phyloP scores from a whole-genome alignment of 2,888 invertebrate species.

The Sarcophaga variegata region DNA sequence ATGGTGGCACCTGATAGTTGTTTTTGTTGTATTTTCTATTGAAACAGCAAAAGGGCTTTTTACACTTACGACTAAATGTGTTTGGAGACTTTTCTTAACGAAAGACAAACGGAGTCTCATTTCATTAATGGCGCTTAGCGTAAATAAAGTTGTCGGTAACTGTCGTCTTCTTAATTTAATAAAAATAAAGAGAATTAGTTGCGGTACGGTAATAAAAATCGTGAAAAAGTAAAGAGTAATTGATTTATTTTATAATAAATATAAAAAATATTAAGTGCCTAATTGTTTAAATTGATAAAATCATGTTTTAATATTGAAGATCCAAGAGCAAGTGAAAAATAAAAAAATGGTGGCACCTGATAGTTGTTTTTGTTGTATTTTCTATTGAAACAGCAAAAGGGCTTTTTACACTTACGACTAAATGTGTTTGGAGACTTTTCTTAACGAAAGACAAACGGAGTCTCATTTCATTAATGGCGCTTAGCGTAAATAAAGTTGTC shows the following conservation, averaged over 20 bases:
- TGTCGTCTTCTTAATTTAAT: conserved; percentile 7
- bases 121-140: not conserved
- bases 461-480: too few relatives aligned
- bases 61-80: too few relatives aligned
- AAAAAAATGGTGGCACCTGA: not conserved
- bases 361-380: conserved; percentile 1
- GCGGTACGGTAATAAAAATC: conserved; percentile 2
- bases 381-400: too few relatives aligned
- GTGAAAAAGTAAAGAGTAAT: not conserved
- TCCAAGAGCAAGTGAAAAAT: not conserved
- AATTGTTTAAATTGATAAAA: not conserved
- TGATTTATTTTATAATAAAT: not conserved
- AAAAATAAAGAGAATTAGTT: conserved; percentile 1
- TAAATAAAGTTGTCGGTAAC: not conserved
- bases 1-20: not conserved
- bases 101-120: too few relatives aligned
- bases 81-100: too few relatives aligned
- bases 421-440: too few relatives aligned
- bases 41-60: too few relatives aligned
- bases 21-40: not conserved
- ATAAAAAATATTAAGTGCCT: not conserved
- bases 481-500: not conserved
- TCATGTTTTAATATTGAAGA: not conserved
- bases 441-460: too few relatives aligned
- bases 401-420: too few relatives aligned